Conservation (phyloP, 1,140 invertebrate species). For the Wiebesia pumilae region DNA sequence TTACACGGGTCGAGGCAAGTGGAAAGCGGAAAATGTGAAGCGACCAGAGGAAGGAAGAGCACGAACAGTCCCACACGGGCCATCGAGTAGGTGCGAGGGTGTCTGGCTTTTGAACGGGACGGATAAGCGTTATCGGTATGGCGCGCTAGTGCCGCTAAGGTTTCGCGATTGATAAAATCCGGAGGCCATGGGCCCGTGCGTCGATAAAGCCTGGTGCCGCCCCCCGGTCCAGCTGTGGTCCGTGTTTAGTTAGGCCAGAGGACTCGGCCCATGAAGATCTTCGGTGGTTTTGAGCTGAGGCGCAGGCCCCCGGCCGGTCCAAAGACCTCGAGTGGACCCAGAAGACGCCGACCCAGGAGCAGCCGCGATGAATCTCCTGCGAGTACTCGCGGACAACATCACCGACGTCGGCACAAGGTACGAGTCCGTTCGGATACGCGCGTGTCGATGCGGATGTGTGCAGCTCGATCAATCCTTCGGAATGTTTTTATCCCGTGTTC, state of each 20-base stretch:
- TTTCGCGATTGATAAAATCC: not conserved
- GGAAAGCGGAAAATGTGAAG: conserved; percentile 6
- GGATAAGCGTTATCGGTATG: conserved; percentile 2
- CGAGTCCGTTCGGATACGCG: not conserved
- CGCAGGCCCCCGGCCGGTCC: not conserved
- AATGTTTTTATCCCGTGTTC: not conserved
- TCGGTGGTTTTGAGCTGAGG: conserved; percentile 42
- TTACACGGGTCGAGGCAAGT: too few species aligned
- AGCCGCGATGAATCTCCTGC: not conserved
- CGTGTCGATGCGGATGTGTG: not conserved
- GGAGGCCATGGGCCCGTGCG: not conserved
- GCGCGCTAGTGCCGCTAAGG: not conserved
- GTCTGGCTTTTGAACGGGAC: not conserved
- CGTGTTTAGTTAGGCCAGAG: not conserved
- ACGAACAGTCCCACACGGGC: not conserved
- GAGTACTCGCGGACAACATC: not conserved
- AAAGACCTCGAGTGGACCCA: not conserved
- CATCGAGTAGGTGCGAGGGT: not conserved
- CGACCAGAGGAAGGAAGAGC: conserved; percentile 16
- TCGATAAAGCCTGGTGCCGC: conserved; percentile 29
- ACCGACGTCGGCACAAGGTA: conserved; percentile 42
- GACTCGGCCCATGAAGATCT: conserved; percentile 37
- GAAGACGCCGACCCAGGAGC: not conserved
- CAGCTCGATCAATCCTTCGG: not conserved
- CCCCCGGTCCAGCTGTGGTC: not conserved